Conservation (phyloP, 2,888 invertebrate genomes). For the Arge pagana region DNA sequence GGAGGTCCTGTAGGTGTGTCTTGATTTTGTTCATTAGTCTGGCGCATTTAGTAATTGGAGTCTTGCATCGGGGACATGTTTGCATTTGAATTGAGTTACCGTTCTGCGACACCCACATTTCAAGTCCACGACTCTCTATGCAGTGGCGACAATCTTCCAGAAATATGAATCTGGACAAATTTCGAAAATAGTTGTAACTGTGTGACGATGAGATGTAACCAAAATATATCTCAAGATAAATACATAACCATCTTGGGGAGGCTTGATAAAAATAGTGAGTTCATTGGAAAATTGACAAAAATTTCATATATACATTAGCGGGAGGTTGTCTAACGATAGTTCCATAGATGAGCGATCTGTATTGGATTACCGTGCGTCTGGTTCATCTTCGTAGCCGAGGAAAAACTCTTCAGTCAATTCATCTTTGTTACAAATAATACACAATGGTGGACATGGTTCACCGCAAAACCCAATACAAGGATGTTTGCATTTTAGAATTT, state of each 20-base stretch:
- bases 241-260: too few species aligned
- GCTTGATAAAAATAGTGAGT: too few species aligned
- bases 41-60: conserved; percentile 63
- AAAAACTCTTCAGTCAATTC: conserved; percentile 57
- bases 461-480: conserved; percentile 73
- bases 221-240: too few species aligned
- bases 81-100: conserved; percentile 46
- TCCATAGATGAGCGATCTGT: too few species aligned
- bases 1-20: conserved; percentile 45
- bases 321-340: too few species aligned
- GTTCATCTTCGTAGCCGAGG: conserved; percentile 60
- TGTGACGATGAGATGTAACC: too few species aligned
- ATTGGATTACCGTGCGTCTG: conserved; percentile 59
- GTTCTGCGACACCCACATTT: conserved; percentile 43
- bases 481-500: conserved; percentile 62
- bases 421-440: conserved; percentile 62
- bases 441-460: conserved; percentile 69
- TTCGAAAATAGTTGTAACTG: conserved; percentile 7
- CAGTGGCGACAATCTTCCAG: conserved; percentile 62
- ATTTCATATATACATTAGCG: too few species aligned
- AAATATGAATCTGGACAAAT: conserved; percentile 59
- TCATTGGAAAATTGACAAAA: too few species aligned
- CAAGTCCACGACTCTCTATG: conserved; percentile 60
- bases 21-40: conserved; percentile 64
- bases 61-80: conserved; percentile 66